These are phyloP conservation scores for Epinephelus malabaricus DNA, from an alignment of 2,797 vertebrate genomes.

Conservation along the genomic window DNA sequence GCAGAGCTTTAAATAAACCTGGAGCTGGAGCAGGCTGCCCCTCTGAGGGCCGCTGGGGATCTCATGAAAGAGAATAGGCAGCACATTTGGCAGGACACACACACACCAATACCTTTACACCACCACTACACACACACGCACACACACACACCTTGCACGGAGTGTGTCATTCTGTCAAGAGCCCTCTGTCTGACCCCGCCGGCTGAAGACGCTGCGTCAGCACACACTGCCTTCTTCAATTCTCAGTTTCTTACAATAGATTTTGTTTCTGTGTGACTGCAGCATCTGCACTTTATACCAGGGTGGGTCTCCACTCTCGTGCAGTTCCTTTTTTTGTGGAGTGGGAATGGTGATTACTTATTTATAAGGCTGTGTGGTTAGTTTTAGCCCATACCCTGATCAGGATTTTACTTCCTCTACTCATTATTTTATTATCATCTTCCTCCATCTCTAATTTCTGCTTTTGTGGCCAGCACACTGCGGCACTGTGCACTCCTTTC, in stretches of 20 bases:
- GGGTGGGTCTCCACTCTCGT: conserved; percentile 21
- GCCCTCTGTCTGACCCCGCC: conserved; percentile 36
- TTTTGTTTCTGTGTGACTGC: conserved; percentile 54
- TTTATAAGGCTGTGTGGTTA: conserved; percentile 58
- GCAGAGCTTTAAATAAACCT: conserved; percentile 82
- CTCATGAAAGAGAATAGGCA: conserved; percentile 69
- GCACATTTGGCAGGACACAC: conserved; percentile 57
- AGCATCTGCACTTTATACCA: conserved; percentile 45
- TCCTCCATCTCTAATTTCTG: conserved; percentile 32
- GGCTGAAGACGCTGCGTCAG: conserved; percentile 64
- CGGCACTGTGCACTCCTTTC: not conserved
- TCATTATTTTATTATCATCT: conserved; percentile 41
- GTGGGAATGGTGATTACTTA: conserved; percentile 60
- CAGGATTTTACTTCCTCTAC: conserved; percentile 46
- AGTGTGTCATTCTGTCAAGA: conserved; percentile 64
- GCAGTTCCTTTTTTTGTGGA: conserved; percentile 11
- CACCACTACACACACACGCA: not conserved
- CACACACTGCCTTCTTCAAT: conserved; percentile 36
- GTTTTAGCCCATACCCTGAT: conserved; percentile 41
- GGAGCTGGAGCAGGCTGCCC: conserved; percentile 65
- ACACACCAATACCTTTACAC: conserved; percentile 14
- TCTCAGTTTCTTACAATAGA: conserved; percentile 57
- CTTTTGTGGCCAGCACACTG: conserved; percentile 11
- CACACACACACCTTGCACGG: conserved; percentile 39
- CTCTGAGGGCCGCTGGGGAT: conserved; percentile 60